phyloP scores from a whole-genome alignment of 2,888 invertebrate genomes.

The Ecdyonurus torrentis region DNA sequence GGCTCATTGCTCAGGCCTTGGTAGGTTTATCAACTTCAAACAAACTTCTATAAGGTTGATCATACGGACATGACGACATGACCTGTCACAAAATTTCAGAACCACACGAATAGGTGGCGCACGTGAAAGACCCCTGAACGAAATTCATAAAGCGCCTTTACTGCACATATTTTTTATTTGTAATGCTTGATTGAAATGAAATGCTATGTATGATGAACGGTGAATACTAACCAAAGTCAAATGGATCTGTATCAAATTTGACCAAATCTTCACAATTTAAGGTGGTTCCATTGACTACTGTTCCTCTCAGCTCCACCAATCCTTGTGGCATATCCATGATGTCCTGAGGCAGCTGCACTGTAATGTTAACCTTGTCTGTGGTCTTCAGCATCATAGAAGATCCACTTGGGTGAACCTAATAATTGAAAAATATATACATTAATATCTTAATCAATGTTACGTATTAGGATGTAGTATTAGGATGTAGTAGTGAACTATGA shows the following conservation, averaged over 20 bases:
- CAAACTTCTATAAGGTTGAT: no score
- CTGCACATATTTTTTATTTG: no score
- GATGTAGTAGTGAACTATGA: no score
- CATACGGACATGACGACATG: no score
- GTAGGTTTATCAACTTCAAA: no score
- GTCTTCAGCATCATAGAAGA: neutral
- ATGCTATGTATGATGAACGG: no score
- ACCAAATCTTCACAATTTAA: neutral
- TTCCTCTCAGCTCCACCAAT: neutral
- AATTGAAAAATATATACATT: neutral
- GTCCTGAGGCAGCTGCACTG: neutral
- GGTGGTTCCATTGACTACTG: neutral
- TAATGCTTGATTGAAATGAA: no score
- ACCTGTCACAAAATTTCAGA: no score
- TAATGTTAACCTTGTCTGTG: neutral
- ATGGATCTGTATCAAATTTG: neutral
- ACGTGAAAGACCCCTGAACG: no score
- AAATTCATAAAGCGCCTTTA: no score
- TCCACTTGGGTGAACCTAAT: neutral
- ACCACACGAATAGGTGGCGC: no score
- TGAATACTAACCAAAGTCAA: neutral
- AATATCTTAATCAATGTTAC: neutral
- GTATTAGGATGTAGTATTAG: neutral
- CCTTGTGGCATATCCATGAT: neutral
- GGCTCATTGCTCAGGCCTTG: no score